These are phyloP conservation scores for Cephus pulcher DNA, from an alignment of 2,888 invertebrate genomes.

Conservation along the genomic window DNA sequence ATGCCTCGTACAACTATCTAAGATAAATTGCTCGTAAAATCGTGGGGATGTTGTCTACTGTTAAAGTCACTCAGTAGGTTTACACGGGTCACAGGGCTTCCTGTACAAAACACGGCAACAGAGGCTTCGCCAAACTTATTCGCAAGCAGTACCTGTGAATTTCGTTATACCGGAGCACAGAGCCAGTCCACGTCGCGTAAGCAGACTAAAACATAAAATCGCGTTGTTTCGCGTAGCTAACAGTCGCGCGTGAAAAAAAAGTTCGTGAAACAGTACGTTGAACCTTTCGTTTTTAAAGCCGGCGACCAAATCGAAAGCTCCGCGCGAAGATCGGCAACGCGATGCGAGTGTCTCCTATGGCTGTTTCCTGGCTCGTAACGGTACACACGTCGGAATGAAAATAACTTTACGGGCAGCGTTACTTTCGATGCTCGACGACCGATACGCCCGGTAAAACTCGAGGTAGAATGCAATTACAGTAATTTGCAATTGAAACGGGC, in stretches of 20 bases:
- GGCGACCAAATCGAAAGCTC: conserved; percentile 28
- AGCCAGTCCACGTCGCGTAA: neutral
- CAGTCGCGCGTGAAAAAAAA: neutral
- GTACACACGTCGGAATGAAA: neutral
- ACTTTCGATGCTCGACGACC: neutral
- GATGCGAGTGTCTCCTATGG: neutral
- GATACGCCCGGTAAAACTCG: neutral
- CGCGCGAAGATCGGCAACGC: neutral
- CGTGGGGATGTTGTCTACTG: neutral
- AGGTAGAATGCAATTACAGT: neutral
- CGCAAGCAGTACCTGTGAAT: neutral
- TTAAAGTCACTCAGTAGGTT: neutral
- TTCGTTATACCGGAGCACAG: neutral
- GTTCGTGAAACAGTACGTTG: neutral
- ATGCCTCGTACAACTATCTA: conserved; percentile 43
- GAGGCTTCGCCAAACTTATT: neutral
- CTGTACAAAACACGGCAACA: neutral
- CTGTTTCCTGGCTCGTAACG: neutral
- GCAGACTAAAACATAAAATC: neutral
- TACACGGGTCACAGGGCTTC: neutral
- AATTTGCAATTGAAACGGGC: neutral
- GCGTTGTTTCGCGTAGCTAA: neutral
- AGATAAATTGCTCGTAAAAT: conserved; percentile 40
- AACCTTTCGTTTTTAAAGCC: neutral
- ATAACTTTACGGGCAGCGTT: neutral